Conservation (phyloP, 2,888 invertebrate genomes). For the Subacronicta megacephala region DNA sequence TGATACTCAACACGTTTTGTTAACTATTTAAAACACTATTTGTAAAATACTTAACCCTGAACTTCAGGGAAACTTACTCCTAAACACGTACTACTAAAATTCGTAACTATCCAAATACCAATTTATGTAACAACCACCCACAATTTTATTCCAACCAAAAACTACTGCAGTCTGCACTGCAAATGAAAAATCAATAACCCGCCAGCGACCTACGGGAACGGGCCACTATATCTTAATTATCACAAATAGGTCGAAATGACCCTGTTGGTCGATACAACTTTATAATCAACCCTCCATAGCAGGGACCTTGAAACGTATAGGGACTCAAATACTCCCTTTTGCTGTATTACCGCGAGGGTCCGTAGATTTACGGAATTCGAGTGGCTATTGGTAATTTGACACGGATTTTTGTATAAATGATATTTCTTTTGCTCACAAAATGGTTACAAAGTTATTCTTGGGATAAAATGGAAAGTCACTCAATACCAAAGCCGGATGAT, state of each 20-base stretch:
- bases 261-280: conserved; percentile 42
- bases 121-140: too few relatives aligned
- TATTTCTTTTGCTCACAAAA: neutral
- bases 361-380: conserved; percentile 36
- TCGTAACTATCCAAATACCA: too few relatives aligned
- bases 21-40: too few relatives aligned
- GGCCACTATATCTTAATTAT: conserved; percentile 56
- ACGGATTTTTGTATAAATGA: conserved; percentile 22
- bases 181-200: conserved; percentile 54
- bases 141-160: conserved; percentile 5
- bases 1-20: too few relatives aligned
- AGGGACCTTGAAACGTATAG: conserved; percentile 14
- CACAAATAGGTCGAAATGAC: conserved; percentile 58
- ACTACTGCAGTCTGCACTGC: conserved; percentile 27
- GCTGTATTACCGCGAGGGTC: conserved; percentile 45
- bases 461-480: too few relatives aligned
- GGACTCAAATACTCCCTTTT: conserved; percentile 52
- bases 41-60: too few relatives aligned
- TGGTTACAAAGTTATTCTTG: too few relatives aligned
- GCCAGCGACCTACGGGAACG: conserved; percentile 26
- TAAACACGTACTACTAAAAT: too few relatives aligned
- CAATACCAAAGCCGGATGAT: too few relatives aligned
- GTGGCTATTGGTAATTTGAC: conserved; percentile 24
- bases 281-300: conserved; percentile 53
- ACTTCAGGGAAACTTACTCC: too few relatives aligned